These are phyloP conservation scores for Augochlora pura DNA, from an alignment of 1,140 invertebrate species.

Conservation along the genomic window DNA sequence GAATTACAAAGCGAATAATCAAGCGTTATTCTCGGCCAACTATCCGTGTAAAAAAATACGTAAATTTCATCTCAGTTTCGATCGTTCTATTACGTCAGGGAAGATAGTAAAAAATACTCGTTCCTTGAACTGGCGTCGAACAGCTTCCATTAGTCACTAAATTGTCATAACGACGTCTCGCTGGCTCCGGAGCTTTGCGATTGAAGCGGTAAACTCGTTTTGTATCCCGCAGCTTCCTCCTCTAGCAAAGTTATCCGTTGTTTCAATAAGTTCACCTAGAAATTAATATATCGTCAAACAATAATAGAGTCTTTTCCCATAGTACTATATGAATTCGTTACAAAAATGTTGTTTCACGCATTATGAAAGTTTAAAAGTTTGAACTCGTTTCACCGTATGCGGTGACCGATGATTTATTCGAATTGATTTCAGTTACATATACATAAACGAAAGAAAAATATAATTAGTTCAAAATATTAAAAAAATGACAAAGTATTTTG, in stretches of 20 bases:
- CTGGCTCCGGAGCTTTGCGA: slow-evolving; percentile 74
- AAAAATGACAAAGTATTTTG: no score
- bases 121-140: slow-evolving; percentile 40
- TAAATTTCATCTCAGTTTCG: slow-evolving; percentile 61
- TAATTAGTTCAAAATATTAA: no score
- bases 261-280: slow-evolving; percentile 69
- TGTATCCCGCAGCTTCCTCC: slow-evolving; percentile 68
- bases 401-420: no score
- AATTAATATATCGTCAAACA: slow-evolving; percentile 20
- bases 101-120: slow-evolving; percentile 49
- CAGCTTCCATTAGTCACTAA: slow-evolving; percentile 55
- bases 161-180: slow-evolving; percentile 75
- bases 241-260: slow-evolving; percentile 70
- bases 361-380: no score
- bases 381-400: no score
- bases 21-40: slow-evolving; percentile 54
- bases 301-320: no score
- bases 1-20: slow-evolving; percentile 64
- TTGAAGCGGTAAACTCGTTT: slow-evolving; percentile 68
- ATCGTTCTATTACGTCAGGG: slow-evolving; percentile 38
- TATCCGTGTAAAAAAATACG: slow-evolving; percentile 72
- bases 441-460: no score
- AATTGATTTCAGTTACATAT: no score
- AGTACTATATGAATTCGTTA: no score
- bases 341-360: no score